Evolutionary conservation across 2,113 vertebrate genomes (phyloP).

Genomic region (Indicator maculatus): DNA sequence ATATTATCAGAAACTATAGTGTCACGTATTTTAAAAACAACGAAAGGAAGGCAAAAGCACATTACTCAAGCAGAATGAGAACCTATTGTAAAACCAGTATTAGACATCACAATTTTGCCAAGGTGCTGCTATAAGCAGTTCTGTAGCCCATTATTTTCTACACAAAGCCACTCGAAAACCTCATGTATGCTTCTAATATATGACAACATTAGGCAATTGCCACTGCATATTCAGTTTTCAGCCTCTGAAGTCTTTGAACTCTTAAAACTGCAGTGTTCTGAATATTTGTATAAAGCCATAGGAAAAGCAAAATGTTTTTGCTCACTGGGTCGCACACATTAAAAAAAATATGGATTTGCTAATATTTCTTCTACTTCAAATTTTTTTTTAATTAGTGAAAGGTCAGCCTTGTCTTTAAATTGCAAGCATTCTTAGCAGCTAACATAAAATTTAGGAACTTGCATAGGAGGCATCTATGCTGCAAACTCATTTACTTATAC

Average conservation of each 20-base stretch:
- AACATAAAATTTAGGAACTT: not conserved
- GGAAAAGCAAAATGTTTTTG: slow-evolving; percentile 19
- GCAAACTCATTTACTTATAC: not conserved
- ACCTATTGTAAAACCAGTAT: slow-evolving; percentile 14
- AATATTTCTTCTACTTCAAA: not conserved
- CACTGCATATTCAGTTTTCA: slow-evolving; percentile 55
- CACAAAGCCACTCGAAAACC: slow-evolving; percentile 47
- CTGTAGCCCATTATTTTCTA: slow-evolving; percentile 64
- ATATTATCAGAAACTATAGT: not conserved
- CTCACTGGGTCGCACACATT: not conserved
- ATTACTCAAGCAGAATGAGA: slow-evolving; percentile 30
- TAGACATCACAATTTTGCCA: slow-evolving; percentile 37
- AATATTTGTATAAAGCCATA: slow-evolving; percentile 44
- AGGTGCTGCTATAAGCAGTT: slow-evolving; percentile 17
- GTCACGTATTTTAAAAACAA: not conserved
- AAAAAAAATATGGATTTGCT: not conserved
- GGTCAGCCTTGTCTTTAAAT: not conserved
- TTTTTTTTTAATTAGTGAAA: not conserved
- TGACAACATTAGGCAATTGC: slow-evolving; percentile 59
- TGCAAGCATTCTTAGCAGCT: not conserved
- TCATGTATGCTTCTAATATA: slow-evolving; percentile 67
- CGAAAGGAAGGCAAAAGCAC: not conserved
- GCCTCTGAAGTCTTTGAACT: slow-evolving; percentile 53
- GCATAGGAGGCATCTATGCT: not conserved
- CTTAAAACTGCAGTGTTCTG: slow-evolving; percentile 55